These are phyloP conservation scores for Bombus difficillimus DNA, from an alignment of 1,140 invertebrate genomes.

Conservation along the genomic window DNA sequence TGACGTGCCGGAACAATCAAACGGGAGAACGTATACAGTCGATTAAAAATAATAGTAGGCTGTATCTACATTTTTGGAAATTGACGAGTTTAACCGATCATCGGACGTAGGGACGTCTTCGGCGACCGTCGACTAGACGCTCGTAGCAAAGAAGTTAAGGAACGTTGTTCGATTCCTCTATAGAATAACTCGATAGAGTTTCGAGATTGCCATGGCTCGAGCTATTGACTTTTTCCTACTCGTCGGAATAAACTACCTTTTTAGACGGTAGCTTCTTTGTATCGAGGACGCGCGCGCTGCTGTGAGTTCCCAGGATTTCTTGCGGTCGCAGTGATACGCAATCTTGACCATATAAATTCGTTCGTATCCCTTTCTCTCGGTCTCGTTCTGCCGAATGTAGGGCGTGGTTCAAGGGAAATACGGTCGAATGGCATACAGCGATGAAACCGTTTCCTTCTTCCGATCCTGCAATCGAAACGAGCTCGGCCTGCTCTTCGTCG, in stretches of 20 bases:
- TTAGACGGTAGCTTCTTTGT: conserved; percentile 12
- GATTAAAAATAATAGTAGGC: no score
- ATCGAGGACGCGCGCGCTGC: not conserved
- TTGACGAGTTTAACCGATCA: no score
- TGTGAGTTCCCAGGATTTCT: conserved; percentile 12
- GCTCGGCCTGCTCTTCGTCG: not conserved
- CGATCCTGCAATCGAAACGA: not conserved
- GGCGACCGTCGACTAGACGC: no score
- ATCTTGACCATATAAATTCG: conserved; percentile 36
- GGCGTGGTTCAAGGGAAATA: conserved; percentile 10
- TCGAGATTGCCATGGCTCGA: not conserved
- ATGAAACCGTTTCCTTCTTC: not conserved
- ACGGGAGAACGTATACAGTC: no score
- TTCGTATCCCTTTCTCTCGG: conserved; percentile 5
- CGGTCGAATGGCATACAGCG: not conserved
- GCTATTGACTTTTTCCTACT: not conserved
- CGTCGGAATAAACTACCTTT: no score
- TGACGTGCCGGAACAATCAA: no score
- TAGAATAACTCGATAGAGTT: not conserved
- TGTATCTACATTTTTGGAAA: no score
- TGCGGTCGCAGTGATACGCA: conserved; percentile 18
- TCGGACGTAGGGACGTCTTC: no score
- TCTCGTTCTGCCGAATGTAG: not conserved
- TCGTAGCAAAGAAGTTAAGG: not conserved
- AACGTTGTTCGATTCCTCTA: not conserved